Conservation (phyloP, 1,140 invertebrate species). For the Eriocheir sinensis region DNA sequence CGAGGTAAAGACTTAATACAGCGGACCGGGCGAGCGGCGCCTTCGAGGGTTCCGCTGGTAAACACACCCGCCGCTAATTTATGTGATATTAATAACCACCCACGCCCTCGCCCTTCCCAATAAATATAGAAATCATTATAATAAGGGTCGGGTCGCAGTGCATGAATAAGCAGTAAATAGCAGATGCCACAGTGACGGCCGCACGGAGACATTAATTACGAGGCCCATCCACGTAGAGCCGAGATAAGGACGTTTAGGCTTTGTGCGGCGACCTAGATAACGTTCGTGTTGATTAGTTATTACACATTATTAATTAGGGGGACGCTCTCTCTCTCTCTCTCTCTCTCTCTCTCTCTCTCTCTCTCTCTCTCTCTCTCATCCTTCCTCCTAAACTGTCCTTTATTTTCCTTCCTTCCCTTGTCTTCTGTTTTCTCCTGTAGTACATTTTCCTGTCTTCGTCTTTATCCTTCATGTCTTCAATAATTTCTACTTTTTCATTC, state of each 20-base stretch:
- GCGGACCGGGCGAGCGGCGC: not conserved
- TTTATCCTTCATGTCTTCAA: too few species aligned
- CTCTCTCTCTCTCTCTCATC: too few species aligned
- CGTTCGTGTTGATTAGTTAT: constrained; percentile 7
- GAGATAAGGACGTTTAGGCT: not conserved
- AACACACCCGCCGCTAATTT: not conserved
- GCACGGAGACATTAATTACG: constrained; percentile 1
- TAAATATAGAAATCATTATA: constrained; percentile 28
- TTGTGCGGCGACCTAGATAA: not conserved
- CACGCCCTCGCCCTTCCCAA: not conserved
- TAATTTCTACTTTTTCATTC: too few species aligned
- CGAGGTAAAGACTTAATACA: not conserved
- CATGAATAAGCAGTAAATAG: constrained; percentile 16
- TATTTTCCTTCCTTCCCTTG: too few species aligned
- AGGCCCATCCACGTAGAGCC: not conserved
- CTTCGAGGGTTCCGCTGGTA: not conserved
- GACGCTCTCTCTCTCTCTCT: not conserved
- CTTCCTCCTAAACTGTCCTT: too few species aligned
- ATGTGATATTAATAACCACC: constrained; percentile 17
- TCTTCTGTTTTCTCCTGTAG: too few species aligned
- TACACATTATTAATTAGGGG: constrained; percentile 16
- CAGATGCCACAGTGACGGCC: not conserved
- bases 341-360: too few species aligned
- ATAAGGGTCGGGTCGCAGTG: not conserved
- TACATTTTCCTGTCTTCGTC: too few species aligned